These are phyloP conservation scores for Dreissena polymorpha DNA, from an alignment of 1,140 invertebrate species.

Conservation along the genomic window DNA sequence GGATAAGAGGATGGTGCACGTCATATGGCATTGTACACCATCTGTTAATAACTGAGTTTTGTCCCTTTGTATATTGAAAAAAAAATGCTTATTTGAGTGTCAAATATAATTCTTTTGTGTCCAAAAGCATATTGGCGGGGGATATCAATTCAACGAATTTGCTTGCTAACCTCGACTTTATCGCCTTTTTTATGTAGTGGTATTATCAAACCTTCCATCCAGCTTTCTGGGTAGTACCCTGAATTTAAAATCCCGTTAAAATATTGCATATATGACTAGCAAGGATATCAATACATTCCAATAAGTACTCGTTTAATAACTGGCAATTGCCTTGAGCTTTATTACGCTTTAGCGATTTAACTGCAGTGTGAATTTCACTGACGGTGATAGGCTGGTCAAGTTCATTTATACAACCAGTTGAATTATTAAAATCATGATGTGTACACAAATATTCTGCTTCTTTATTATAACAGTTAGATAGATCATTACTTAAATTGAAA, in stretches of 20 bases:
- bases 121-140: no score
- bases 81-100: no score
- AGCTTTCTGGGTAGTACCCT: neutral
- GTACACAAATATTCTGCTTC: constrained; percentile 5
- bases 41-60: no score
- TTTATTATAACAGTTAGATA: neutral
- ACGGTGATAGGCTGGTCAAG: no score
- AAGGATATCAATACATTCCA: constrained; percentile 14
- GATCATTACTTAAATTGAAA: neutral
- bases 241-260: constrained; percentile 34
- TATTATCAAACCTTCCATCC: no score
- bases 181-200: no score
- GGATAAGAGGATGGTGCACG: no score
- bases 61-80: no score
- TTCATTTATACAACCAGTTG: neutral
- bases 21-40: no score
- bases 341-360: neutral
- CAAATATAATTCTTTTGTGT: no score
- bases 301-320: constrained; percentile 11
- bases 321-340: neutral
- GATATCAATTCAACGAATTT: no score
- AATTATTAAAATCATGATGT: constrained; percentile 14
- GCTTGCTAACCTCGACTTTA: no score
- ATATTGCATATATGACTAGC: constrained; percentile 4
- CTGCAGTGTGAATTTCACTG: neutral